phyloP scores from a whole-genome alignment of 1,140 invertebrate species.

The Heterodera carotae region DNA sequence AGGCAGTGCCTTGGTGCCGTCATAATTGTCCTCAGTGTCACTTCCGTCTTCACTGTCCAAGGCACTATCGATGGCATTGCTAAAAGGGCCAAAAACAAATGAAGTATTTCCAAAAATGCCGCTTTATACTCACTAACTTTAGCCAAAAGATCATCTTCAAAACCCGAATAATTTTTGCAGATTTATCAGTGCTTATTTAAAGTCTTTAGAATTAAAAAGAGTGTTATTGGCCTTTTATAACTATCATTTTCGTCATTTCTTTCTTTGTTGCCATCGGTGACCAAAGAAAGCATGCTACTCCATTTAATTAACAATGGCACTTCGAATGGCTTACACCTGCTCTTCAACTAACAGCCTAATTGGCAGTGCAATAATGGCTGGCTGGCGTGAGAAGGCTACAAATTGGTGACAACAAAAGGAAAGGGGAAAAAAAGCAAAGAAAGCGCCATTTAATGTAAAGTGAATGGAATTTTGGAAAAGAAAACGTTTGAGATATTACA shows the following conservation, averaged over 20 bases:
- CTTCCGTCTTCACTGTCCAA: constrained; percentile 59
- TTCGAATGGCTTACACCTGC: no score
- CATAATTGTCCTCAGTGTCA: constrained; percentile 55
- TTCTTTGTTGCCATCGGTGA: constrained; percentile 28
- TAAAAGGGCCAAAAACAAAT: constrained; percentile 41
- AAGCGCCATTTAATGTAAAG: neutral
- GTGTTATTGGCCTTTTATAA: constrained; percentile 8
- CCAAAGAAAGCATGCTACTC: neutral
- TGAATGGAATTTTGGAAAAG: neutral
- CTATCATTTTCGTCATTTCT: neutral
- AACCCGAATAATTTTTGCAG: neutral
- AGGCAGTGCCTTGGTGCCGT: constrained; percentile 49
- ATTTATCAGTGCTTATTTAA: no score
- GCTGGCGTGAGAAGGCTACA: neutral
- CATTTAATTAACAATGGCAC: neutral
- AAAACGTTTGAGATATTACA: no score
- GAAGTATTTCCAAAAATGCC: neutral
- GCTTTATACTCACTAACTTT: constrained; percentile 34
- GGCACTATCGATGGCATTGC: constrained; percentile 62
- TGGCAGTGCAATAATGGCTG: neutral
- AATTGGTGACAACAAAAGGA: no score
- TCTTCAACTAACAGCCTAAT: constrained; percentile 18
- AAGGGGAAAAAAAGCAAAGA: no score
- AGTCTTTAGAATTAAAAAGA: no score
- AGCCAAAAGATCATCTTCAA: constrained; percentile 26